Evolutionary conservation across 2,113 vertebrate species (phyloP).

Genomic region (Gymnorhina tibicen): DNA sequence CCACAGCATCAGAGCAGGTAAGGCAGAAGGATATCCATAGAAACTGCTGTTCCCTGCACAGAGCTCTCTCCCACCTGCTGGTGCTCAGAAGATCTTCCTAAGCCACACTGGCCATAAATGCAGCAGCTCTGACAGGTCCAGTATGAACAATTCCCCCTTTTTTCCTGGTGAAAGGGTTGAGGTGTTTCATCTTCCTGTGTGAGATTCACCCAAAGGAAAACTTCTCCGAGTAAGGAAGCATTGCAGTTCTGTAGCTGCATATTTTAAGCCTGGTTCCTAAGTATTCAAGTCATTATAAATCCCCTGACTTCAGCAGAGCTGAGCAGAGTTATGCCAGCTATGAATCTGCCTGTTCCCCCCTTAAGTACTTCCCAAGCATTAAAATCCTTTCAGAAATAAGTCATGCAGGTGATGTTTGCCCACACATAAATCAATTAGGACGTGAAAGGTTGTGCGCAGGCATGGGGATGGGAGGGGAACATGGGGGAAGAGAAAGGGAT

Average conservation of each 20-base stretch:
- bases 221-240: neutral
- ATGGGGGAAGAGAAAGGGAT: neutral
- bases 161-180: neutral
- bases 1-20: neutral
- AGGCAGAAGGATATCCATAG: neutral
- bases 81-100: neutral
- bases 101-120: fast-evolving
- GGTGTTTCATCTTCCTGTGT: neutral
- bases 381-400: neutral
- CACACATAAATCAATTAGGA: neutral
- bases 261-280: constrained; percentile 31
- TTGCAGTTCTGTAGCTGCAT: neutral
- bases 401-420: constrained; percentile 3
- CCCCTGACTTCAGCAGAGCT: constrained; percentile 25
- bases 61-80: neutral
- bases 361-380: neutral
- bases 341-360: constrained; percentile 2
- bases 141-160: neutral
- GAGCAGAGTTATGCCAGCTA: neutral
- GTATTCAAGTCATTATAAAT: constrained; percentile 19
- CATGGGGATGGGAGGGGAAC: neutral
- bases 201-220: neutral
- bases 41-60: neutral
- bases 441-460: neutral
- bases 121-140: neutral